Evolutionary conservation across 1,140 invertebrate species (phyloP), one percentile per base, ranked within the genome.

Genomic region (Lamellibrachia luymesi): DNA sequence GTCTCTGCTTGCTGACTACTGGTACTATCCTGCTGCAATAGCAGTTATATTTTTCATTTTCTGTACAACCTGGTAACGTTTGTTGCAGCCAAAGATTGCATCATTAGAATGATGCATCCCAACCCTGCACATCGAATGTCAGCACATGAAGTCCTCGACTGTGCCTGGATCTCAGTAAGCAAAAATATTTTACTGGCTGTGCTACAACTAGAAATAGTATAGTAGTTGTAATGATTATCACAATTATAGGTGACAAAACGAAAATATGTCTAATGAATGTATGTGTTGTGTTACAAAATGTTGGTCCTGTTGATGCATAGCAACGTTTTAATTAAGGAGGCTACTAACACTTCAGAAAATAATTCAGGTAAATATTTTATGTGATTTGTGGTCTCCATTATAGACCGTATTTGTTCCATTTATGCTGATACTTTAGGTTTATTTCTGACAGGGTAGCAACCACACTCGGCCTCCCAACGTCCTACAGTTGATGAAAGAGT

Each of bases 81-180:
- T 91, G 38, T 94, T 94, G 95, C 92, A 97, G 95, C 95, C 8
- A 97, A 96, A 93, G 95, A 97, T 94, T 95, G 97, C 51, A 94
- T 97, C 90, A 94, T 95, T 93, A 95, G 96, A 92, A 96, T 97
- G 95, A 94, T 97, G 56, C 96, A 96, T 90, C 96, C 96, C 94
- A 96, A 97, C 95, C 97, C 97, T 38, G 97, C 97, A 51, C 96
- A 97, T 94, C 95, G 97, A 91, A 94, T 97, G 50, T 96, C 97
- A 2, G 97, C 97, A 2, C 95, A 95, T 90, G 97, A 97, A 95
- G 95, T 97, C 7, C 94, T 96, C 49, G 94, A 96, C 89, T 97
- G 97, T 95, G 95, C 96, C 1, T 97, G 97, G 97, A 95, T 97
- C 89, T 95, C 95, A 10, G 97, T 96, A 90, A 93, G 92, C 52